These are phyloP conservation scores for Carassius carassius DNA, from an alignment of 2,113 vertebrate genomes.

Conservation along the genomic window DNA sequence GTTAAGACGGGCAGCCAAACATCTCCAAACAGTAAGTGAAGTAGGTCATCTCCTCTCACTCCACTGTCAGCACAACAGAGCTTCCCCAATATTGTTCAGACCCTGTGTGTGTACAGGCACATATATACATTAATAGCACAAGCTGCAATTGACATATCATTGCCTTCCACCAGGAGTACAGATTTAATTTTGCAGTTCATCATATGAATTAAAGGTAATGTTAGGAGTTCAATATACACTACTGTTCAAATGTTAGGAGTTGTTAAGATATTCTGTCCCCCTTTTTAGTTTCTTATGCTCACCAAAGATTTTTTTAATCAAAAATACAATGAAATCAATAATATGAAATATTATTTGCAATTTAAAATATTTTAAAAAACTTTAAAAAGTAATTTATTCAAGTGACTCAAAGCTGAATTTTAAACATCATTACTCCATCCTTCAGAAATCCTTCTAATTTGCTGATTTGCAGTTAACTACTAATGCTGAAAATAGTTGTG, in stretches of 20 bases:
- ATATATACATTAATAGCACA: slow-evolving; percentile 9
- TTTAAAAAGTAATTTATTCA: too few species aligned
- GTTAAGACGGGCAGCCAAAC: neutral
- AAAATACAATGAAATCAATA: neutral
- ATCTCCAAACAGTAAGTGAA: neutral
- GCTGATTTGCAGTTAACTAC: neutral
- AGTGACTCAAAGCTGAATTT: too few species aligned
- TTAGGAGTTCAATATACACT: neutral
- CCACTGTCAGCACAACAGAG: neutral
- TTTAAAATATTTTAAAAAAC: too few species aligned
- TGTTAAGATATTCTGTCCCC: neutral
- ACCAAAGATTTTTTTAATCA: neutral
- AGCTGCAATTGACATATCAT: neutral
- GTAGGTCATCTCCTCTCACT: slow-evolving; percentile 13
- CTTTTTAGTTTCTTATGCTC: neutral
- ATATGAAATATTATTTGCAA: neutral
- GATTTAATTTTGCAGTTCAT: neutral
- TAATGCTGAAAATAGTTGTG: neutral
- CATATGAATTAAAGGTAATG: neutral
- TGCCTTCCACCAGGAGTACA: neutral
- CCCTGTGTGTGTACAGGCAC: slow-evolving; percentile 4
- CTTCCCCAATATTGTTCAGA: slow-evolving; percentile 25
- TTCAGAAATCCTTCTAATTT: too few species aligned
- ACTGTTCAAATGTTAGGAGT: neutral
- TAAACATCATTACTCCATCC: too few species aligned